Percentiles rank a stretch among this genome's conserved stretches.
These are phyloP conservation scores for Bradypodion pumilum DNA, from an alignment of 2,797 vertebrate species.

Conservation along the genomic window DNA sequence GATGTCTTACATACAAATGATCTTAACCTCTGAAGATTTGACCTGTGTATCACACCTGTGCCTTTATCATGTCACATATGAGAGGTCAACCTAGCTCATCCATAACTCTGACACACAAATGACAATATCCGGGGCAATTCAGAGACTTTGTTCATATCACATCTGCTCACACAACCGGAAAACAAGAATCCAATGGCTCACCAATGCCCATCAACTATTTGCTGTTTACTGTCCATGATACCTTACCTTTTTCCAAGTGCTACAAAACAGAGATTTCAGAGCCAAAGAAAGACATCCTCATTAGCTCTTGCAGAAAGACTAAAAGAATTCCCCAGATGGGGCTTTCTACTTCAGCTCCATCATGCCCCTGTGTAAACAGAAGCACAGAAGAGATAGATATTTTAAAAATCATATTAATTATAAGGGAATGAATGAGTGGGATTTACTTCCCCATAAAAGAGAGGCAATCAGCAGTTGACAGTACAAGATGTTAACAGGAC, in stretches of 20 bases:
- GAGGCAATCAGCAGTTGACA: background rate
- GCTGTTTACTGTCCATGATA: background rate
- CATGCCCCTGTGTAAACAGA: background rate
- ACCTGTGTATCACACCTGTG: too few species aligned
- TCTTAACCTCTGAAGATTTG: background rate
- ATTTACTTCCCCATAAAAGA: conserved; percentile 3
- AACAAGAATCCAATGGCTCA: too few species aligned
- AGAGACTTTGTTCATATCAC: background rate
- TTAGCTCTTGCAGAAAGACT: background rate
- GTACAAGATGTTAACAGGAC: background rate
- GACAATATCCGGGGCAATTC: background rate
- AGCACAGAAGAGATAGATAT: background rate
- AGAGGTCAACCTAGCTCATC: too few species aligned
- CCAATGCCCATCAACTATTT: too few species aligned
- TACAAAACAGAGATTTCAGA: background rate
- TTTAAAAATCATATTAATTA: conserved; percentile 13
- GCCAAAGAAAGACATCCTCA: background rate
- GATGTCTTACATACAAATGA: too few species aligned
- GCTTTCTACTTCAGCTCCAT: background rate
- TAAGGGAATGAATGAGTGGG: conserved; percentile 6
- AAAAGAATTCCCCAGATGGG: conserved; percentile 8
- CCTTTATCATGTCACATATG: background rate
- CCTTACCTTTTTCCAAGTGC: background rate
- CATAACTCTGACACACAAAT: background rate
- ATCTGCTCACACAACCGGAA: too few species aligned